Evolutionary conservation across 2,113 vertebrate species (phyloP), one percentile per base, ranked within the genome.

Genomic region (Gila orcuttii): DNA sequence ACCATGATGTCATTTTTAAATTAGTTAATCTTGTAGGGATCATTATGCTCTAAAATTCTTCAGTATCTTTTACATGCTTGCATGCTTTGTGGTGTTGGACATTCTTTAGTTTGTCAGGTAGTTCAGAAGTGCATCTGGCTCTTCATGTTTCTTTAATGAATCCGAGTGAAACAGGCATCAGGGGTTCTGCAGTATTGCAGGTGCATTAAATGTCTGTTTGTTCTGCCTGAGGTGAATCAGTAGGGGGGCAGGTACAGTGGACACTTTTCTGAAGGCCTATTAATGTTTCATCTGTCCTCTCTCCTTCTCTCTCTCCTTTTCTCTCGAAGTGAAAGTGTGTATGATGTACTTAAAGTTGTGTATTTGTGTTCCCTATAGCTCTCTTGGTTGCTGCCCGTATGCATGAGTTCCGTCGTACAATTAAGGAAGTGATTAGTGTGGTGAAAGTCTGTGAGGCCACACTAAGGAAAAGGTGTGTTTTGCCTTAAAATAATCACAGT

Each of bases 381-480:
- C 96, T 99, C 55, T 95, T 99, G 0, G 98, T 99, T 4, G 96
- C 98, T 0, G 97, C 97, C 55, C 95, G 97, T 57, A 97, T 98
- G 95, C 96, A 99, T 71, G 97, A 99, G 86, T 99, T 99, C 90
- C 94, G 96, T 59, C 96, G 97, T 6, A 99, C 97, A 2, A 91
- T 97, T 86, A 99, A 97, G 88, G 97, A 99, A 91, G 94, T 99
- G 62, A 95, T 99, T 87, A 85, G 95, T 0, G 95, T 99, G 42
- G 98, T 98, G 52, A 99, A 99, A 94, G 98, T 99, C 88, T 99
- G 98, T 64, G 97, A 99, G 84, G 94, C 92, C 50, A 99, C 98
- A 0, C 92, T 99, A 9, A 95, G 96, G 25, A 99, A 98, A 94
- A 97, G 98, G 98, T 98, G n/a, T 8, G n/a, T 39, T 68, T 52